Conservation (phyloP, 2,113 vertebrate species). For the Odocoileus virginianus region DNA sequence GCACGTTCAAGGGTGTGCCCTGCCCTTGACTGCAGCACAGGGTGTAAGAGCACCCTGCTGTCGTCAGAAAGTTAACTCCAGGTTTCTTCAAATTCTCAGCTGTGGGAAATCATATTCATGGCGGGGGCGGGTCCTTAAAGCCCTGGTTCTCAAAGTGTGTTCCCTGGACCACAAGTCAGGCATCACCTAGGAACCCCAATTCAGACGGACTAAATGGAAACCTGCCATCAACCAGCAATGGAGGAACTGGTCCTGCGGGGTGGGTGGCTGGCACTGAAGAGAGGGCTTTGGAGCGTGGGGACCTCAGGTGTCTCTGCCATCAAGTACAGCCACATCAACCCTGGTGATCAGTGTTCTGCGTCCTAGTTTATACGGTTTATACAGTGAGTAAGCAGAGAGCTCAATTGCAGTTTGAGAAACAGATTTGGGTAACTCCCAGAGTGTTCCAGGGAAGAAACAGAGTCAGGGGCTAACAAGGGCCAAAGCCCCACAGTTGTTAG, state of each 20-base stretch:
- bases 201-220: neutral
- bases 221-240: neutral
- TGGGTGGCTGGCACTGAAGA: neutral
- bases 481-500: neutral
- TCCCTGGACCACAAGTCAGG: neutral
- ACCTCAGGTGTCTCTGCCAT: neutral
- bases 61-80: neutral
- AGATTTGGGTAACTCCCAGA: neutral
- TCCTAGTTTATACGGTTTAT: no score
- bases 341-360: neutral
- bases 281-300: fast-evolving
- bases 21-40: neutral
- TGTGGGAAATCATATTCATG: neutral
- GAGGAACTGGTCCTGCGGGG: neutral
- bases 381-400: neutral
- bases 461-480: neutral
- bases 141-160: neutral
- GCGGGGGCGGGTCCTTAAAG: neutral
- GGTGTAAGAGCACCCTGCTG: neutral
- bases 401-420: neutral
- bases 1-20: fast-evolving
- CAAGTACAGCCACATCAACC: fast-evolving
- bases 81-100: neutral
- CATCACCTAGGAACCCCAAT: neutral
- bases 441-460: neutral